Base-by-base conservation (phyloP, 2,113 vertebrate genomes). In the Nanorana parkeri region DNA sequence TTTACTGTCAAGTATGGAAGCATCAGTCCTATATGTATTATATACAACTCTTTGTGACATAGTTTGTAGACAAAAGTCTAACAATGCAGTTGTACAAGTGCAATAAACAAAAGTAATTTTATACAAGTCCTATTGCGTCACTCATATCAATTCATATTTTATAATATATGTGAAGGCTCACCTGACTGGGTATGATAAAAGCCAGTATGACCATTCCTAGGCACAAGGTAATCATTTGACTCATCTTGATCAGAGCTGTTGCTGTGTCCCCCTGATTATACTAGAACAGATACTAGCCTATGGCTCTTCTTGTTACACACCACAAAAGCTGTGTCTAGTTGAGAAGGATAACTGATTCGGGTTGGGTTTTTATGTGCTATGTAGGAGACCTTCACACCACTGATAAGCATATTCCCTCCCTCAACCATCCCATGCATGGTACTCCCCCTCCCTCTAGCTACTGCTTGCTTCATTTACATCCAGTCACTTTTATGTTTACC, bases 141-240 rank as follows among this genome's bases (percentile, higher is more conserved):
- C 32, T 36, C 8, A 36, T 4, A 41, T 47, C 13, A 47, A 47
- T 15, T 47, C 1, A 47, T 47, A 6, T 47, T 47, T 47, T 47
- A 13, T 36, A 36, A 36, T 36, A 36, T 15, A 47, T 29, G 5
- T 47, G 13, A 58, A 82, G 74, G 23, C 92, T 93, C 89, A 94
- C 92, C 93, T 93, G 92, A 66, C 88, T 78, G 84, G 91, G 91
- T 15, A 92, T 76, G 73, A 94, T 84, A 5, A 93, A 86, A 0
- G 92, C 88, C 60, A 93, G 86, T 26, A 92, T 87, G 88, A 91
- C 71, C 65, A 93, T 89, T 90, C 91, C 92, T 88, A 92, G 79
- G 54, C 88, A 90, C 3, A 93, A 84, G n/a, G 32, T 19, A 55
- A 76, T 58, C 28, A 83, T 76, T 66, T 67, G 73, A 64, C 74